phyloP scores from a whole-genome alignment of 2,113 vertebrate species.

The Shinisaurus crocodilurus region DNA sequence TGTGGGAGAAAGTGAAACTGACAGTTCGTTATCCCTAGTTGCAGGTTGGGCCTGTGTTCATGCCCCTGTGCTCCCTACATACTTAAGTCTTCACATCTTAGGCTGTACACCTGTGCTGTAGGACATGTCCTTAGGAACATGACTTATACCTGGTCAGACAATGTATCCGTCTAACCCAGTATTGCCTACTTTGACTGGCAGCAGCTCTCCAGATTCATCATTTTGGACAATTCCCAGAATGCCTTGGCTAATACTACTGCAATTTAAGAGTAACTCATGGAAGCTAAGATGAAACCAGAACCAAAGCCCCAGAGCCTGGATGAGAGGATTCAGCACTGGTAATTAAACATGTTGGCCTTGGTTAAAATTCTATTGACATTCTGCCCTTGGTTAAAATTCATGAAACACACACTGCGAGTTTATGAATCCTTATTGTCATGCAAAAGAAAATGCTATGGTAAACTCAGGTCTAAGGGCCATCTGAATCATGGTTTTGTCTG shows the following conservation, averaged over 20 bases:
- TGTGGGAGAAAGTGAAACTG: too few relatives aligned
- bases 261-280: not conserved
- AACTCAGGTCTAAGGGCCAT: not conserved
- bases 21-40: too few relatives aligned
- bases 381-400: conserved; percentile 34
- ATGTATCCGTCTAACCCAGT: too few relatives aligned
- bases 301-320: not conserved
- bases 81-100: too few relatives aligned
- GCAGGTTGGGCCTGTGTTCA: too few relatives aligned
- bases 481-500: not conserved
- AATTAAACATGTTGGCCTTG: not conserved
- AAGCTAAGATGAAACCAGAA: not conserved
- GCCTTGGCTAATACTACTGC: not conserved
- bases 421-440: conserved; percentile 28
- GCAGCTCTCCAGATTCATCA: not conserved
- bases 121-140: too few relatives aligned
- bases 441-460: conserved; percentile 11
- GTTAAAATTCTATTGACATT: conserved; percentile 13
- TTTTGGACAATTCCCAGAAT: not conserved
- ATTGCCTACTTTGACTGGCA: too few relatives aligned
- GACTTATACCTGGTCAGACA: too few relatives aligned
- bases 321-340: not conserved
- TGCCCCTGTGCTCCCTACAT: too few relatives aligned
- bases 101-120: too few relatives aligned
- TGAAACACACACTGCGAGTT: conserved; percentile 4